Percentiles rank a stretch among this genome's conserved stretches.
Conservation (phyloP, 2,888 invertebrate species). For the Enoplolaimus lenunculus region DNA sequence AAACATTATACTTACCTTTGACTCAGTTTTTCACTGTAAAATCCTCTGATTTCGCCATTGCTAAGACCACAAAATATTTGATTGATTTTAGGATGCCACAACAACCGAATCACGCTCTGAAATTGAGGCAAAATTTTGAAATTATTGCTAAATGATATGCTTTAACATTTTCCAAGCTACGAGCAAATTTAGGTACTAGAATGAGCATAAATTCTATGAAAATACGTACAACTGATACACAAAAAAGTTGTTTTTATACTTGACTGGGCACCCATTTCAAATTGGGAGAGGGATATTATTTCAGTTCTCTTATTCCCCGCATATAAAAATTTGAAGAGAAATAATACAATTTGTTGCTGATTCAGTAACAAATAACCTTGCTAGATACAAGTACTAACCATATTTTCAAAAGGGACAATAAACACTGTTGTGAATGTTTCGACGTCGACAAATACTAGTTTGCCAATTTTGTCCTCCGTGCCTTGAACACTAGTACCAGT, state of each 20-base stretch:
- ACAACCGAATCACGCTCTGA: slow-evolving; percentile 59
- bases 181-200: too few species aligned
- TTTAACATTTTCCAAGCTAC: too few species aligned
- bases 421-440: slow-evolving; percentile 60
- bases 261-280: neutral
- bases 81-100: slow-evolving; percentile 96
- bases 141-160: too few species aligned
- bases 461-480: slow-evolving; percentile 43
- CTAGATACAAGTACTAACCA: too few species aligned
- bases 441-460: slow-evolving; percentile 61
- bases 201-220: too few species aligned
- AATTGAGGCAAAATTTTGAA: slow-evolving; percentile 19
- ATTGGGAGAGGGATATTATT: neutral
- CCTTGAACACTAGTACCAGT: too few species aligned
- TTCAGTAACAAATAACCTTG: too few species aligned
- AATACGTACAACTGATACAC: slow-evolving; percentile 8
- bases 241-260: slow-evolving; percentile 3
- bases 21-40: slow-evolving; percentile 73
- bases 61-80: slow-evolving; percentile 84
- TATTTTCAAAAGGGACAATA: slow-evolving; percentile 60
- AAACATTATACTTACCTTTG: too few species aligned
- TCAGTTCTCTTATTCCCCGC: too few species aligned
- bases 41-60: slow-evolving; percentile 73
- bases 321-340: too few species aligned
- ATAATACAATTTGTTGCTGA: too few species aligned